Evolutionary conservation across 2,888 invertebrate species (phyloP).

Genomic region (Latrodectus hesperus): DNA sequence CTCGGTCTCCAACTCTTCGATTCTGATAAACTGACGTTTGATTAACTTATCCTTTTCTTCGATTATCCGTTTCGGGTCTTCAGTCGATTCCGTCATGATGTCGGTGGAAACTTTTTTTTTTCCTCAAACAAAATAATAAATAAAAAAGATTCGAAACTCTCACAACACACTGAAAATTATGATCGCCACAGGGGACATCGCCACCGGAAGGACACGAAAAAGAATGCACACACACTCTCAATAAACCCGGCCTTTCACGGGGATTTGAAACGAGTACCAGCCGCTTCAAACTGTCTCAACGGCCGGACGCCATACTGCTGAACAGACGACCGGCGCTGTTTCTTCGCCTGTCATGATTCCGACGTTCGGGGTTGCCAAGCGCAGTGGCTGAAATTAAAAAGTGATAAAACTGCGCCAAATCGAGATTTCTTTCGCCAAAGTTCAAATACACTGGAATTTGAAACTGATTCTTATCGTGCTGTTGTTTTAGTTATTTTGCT

Average conservation of each 20-base stretch:
- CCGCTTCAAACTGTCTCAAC: constrained; percentile 12
- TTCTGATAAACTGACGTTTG: constrained; percentile 70
- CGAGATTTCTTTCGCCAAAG: neutral
- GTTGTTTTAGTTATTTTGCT: neutral
- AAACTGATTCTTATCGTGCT: neutral
- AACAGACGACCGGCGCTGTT: constrained; percentile 16
- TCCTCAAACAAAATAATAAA: neutral
- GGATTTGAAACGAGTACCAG: neutral
- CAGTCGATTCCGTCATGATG: constrained; percentile 72
- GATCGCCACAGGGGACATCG: neutral
- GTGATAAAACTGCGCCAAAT: neutral
- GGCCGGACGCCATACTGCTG: constrained; percentile 63
- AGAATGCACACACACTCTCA: too few relatives aligned
- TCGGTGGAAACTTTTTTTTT: neutral
- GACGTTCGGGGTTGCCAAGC: constrained; percentile 25
- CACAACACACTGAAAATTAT: too few relatives aligned
- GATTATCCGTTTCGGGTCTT: constrained; percentile 87
- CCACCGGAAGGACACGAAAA: neutral
- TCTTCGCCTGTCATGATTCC: constrained; percentile 5
- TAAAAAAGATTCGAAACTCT: neutral
- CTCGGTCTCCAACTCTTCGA: constrained; percentile 70
- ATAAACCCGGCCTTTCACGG: neutral
- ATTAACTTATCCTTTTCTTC: constrained; percentile 86
- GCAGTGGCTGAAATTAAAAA: neutral
- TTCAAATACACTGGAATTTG: too few relatives aligned